These are phyloP conservation scores for Sesia apiformis DNA, from an alignment of 2,888 invertebrate genomes.

Conservation along the genomic window DNA sequence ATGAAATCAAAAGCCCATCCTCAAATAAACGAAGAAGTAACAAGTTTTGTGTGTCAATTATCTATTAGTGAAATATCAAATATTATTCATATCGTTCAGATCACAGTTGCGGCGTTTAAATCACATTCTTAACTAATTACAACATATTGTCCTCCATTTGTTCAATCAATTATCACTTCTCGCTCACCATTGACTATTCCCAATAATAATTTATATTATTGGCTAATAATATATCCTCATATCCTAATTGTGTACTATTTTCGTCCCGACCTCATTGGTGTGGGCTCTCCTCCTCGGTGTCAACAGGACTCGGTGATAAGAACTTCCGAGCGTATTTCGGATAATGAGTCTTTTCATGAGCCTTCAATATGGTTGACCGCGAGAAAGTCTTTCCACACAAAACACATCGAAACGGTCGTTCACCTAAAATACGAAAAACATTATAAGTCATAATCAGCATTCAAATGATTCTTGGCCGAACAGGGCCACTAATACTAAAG, in stretches of 20 bases:
- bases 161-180: constrained; percentile 53
- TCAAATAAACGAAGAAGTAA: constrained; percentile 46
- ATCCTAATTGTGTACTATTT: constrained; percentile 35
- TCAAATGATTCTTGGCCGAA: too few relatives aligned
- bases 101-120: constrained; percentile 75
- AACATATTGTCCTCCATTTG: constrained; percentile 70
- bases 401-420: constrained; percentile 90
- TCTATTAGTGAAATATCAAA: constrained; percentile 74
- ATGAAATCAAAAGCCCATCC: constrained; percentile 29
- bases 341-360: constrained; percentile 94
- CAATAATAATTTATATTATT: constrained; percentile 33
- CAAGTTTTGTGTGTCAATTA: constrained; percentile 64
- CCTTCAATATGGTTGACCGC: constrained; percentile 91
- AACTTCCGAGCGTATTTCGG: constrained; percentile 93
- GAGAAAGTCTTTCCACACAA: constrained; percentile 94
- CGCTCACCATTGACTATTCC: constrained; percentile 51
- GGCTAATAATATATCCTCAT: constrained; percentile 40
- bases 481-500: too few relatives aligned
- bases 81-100: constrained; percentile 76
- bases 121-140: constrained; percentile 74
- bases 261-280: constrained; percentile 72
- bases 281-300: constrained; percentile 87
- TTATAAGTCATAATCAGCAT: too few relatives aligned
- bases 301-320: constrained; percentile 89
- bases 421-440: constrained; percentile 66